Percentiles rank a stretch among this genome's conserved stretches.
phyloP scores from a whole-genome alignment of 1,140 invertebrate genomes.

The Lethrus apterus region DNA sequence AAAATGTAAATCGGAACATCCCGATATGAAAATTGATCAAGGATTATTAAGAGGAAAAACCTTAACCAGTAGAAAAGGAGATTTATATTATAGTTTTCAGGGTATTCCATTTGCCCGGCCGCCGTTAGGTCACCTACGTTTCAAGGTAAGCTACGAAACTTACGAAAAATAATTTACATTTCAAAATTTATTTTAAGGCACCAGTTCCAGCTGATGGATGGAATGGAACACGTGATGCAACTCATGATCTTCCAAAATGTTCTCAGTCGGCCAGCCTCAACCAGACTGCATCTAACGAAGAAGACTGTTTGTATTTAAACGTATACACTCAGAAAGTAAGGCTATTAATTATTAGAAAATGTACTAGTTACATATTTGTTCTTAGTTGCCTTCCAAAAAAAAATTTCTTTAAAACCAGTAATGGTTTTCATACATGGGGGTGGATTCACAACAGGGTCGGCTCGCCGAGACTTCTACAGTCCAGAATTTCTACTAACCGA shows the following conservation, averaged over 20 bases:
- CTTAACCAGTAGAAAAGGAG: neutral
- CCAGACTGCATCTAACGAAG: conserved; percentile 43
- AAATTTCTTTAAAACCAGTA: conserved; percentile 29
- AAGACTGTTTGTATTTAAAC: conserved; percentile 80
- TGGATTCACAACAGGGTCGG: conserved; percentile 43
- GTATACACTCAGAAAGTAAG: conserved; percentile 60
- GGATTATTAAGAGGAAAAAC: neutral
- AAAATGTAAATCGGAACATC: neutral
- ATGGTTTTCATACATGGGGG: conserved; percentile 46
- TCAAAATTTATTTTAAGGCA: conserved; percentile 37
- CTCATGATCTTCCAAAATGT: conserved; percentile 42
- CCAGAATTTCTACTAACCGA: conserved; percentile 52
- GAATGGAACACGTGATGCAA: conserved; percentile 47
- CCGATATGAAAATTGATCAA: neutral
- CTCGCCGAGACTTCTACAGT: conserved; percentile 41
- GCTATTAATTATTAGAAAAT: neutral
- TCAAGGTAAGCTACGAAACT: neutral
- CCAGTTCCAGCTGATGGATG: conserved; percentile 48
- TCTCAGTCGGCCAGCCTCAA: conserved; percentile 39
- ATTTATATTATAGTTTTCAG: neutral
- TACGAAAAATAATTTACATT: neutral
- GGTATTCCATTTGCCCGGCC: conserved; percentile 1
- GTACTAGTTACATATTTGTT: neutral
- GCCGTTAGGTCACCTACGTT: neutral
- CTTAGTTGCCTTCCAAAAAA: conserved; percentile 1